These are phyloP conservation scores for Rhizoglyphus robini DNA, from an alignment of 1,140 invertebrate genomes.

Conservation along the genomic window DNA sequence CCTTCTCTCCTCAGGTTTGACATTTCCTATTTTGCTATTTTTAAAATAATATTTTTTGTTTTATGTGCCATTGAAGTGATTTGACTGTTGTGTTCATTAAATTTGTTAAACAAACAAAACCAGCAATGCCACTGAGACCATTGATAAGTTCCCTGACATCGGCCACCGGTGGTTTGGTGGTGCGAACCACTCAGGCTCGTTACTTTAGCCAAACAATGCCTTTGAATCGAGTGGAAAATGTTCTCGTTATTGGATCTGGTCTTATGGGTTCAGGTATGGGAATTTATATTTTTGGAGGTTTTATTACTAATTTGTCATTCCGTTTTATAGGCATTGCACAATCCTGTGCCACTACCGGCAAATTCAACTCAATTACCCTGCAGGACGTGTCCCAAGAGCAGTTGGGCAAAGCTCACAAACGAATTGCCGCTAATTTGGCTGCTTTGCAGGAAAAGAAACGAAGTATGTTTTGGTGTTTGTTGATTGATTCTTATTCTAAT, in stretches of 20 bases:
- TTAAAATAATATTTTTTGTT: no score
- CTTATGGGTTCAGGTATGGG: slow-evolving; percentile 37
- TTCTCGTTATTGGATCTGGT: slow-evolving; percentile 69
- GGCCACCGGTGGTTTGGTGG: no score
- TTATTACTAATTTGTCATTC: background rate
- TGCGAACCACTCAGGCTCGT: background rate
- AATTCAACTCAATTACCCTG: slow-evolving; percentile 26
- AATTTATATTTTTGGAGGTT: background rate
- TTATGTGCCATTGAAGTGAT: no score
- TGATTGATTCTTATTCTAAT: background rate
- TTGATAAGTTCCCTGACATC: no score
- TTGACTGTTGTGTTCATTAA: no score
- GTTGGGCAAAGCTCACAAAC: slow-evolving; percentile 50
- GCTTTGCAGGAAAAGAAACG: slow-evolving; percentile 64
- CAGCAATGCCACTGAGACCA: no score
- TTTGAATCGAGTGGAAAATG: slow-evolving; percentile 48
- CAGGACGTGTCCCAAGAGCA: slow-evolving; percentile 55
- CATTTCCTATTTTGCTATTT: no score
- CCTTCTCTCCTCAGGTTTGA: no score
- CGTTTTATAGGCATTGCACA: slow-evolving; percentile 52
- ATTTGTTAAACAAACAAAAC: no score
- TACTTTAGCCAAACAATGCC: background rate
- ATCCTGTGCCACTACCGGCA: slow-evolving; percentile 15
- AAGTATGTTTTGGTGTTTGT: slow-evolving; percentile 2
- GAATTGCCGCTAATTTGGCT: slow-evolving; percentile 51